phyloP scores from a whole-genome alignment of 2,113 vertebrate genomes.

The Puntigrus tetrazona region DNA sequence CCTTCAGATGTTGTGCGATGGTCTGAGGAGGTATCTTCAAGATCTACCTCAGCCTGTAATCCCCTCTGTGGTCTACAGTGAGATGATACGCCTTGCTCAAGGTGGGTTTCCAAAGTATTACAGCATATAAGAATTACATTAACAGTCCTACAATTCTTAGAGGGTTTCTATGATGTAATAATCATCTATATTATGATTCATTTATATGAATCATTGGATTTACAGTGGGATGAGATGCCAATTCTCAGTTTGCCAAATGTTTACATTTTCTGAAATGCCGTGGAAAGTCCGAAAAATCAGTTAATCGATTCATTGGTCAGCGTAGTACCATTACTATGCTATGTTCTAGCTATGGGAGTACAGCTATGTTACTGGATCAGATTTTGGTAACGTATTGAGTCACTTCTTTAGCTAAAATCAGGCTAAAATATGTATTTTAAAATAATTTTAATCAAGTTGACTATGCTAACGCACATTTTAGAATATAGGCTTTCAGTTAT shows the following conservation, averaged over 20 bases:
- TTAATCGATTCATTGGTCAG: neutral
- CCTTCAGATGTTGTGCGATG: slow-evolving; percentile 83
- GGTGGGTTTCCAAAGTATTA: slow-evolving; percentile 71
- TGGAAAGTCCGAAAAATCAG: neutral
- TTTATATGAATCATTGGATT: neutral
- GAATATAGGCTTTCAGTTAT: neutral
- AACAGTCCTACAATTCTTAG: neutral
- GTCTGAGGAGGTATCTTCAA: slow-evolving; percentile 87
- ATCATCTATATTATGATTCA: neutral
- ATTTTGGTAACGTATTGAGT: neutral
- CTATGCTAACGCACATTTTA: neutral
- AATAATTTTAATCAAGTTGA: neutral
- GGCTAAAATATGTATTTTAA: neutral
- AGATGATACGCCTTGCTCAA: slow-evolving; percentile 86
- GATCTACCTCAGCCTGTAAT: slow-evolving; percentile 95
- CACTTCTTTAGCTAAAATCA: neutral
- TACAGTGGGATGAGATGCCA: neutral
- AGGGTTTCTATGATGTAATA: neutral
- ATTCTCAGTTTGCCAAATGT: neutral
- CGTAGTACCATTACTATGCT: neutral
- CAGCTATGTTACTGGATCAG: neutral
- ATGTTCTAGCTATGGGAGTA: neutral
- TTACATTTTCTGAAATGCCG: neutral
- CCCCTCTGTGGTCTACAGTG: slow-evolving; percentile 80
- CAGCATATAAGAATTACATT: neutral